A percentile compares a stretch with the other conserved stretches of the same genome.
These are phyloP conservation scores for Colletes latitarsis DNA, from an alignment of 1,140 invertebrate species.

Conservation along the genomic window DNA sequence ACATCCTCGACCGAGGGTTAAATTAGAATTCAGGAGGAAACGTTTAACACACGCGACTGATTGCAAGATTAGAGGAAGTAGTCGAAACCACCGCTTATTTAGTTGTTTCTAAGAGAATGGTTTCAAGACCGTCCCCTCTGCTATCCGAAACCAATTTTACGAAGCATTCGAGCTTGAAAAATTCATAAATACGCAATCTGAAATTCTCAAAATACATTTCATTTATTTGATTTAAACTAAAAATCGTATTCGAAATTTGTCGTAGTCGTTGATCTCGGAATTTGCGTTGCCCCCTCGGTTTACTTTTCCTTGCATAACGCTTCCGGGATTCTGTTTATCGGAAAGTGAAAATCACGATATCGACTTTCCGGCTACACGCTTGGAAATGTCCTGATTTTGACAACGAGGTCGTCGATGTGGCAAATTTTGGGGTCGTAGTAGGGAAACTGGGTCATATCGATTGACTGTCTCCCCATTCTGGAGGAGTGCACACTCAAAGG, in stretches of 20 bases:
- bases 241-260: too few species aligned
- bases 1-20: constrained; percentile 19
- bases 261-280: background rate
- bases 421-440: constrained; percentile 56
- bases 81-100: constrained; percentile 39
- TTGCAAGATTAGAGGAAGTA: constrained; percentile 58
- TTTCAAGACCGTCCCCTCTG: background rate
- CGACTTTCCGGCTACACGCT: background rate
- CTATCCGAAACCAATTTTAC: background rate
- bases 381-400: constrained; percentile 39
- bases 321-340: background rate
- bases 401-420: constrained; percentile 54
- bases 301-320: background rate
- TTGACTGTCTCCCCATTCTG: constrained; percentile 38
- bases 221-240: too few species aligned
- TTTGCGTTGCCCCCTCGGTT: background rate
- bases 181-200: too few species aligned
- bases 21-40: constrained; percentile 57
- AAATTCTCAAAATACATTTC: too few species aligned
- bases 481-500: constrained; percentile 22
- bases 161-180: background rate
- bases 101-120: constrained; percentile 22
- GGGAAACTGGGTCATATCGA: constrained; percentile 64
- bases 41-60: constrained; percentile 48
- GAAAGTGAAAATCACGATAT: background rate